Conservation (phyloP, 2,888 invertebrate species). For the Sarcophaga variegata region DNA sequence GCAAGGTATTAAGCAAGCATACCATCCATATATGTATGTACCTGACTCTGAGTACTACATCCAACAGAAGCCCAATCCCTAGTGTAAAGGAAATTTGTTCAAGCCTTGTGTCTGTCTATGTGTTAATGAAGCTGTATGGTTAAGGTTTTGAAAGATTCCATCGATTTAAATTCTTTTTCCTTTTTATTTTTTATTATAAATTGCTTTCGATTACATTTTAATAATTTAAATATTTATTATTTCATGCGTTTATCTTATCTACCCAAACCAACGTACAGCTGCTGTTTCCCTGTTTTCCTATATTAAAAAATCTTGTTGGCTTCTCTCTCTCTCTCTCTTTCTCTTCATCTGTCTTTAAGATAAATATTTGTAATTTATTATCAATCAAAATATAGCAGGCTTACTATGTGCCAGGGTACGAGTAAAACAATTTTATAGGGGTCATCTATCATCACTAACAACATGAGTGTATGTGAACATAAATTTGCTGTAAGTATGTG, state of each 20-base stretch:
- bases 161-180: conserved; percentile 4
- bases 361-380: conserved; percentile 50
- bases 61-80: neutral
- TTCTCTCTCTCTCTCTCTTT: neutral
- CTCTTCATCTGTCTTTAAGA: neutral
- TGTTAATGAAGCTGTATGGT: conserved; percentile 46
- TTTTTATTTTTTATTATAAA: conserved; percentile 40
- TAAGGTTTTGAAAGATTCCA: neutral
- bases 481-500: neutral
- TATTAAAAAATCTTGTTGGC: conserved; percentile 25
- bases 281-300: conserved; percentile 5
- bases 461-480: conserved; percentile 32
- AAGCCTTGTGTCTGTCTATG: neutral
- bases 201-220: conserved; percentile 55
- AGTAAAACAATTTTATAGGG: conserved; percentile 26
- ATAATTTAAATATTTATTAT: conserved; percentile 50
- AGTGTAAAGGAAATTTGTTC: neutral
- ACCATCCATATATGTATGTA: too few species aligned
- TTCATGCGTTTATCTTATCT: conserved; percentile 52
- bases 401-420: conserved; percentile 17
- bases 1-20: too few species aligned
- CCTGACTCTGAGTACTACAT: too few species aligned
- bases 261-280: conserved; percentile 40
- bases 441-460: conserved; percentile 62
- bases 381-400: conserved; percentile 55